Evolutionary conservation across 2,797 vertebrate species (phyloP).

Genomic region (Cirrhinus molitorella): DNA sequence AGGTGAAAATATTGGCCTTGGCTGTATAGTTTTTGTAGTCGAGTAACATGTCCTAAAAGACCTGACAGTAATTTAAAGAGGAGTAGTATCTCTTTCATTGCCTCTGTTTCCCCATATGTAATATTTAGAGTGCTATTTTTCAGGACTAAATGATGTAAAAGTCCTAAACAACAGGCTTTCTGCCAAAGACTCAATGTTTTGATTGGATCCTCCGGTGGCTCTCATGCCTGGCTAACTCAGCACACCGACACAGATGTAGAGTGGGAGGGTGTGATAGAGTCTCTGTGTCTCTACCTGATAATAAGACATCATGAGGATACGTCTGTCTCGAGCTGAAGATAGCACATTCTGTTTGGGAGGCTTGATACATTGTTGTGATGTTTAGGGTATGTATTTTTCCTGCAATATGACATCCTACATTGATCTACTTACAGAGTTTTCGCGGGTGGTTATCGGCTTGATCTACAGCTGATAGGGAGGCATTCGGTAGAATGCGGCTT

Average conservation of each 20-base stretch:
- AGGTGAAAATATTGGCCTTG: slow-evolving; percentile 35
- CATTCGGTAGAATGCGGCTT: neutral
- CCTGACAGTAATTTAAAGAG: neutral
- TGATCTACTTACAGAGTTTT: slow-evolving; percentile 38
- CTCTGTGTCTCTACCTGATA: slow-evolving; percentile 51
- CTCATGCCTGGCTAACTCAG: slow-evolving; percentile 49
- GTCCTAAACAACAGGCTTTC: slow-evolving; percentile 42
- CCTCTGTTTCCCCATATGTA: slow-evolving; percentile 2
- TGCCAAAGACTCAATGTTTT: slow-evolving; percentile 29
- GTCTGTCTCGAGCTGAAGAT: slow-evolving; percentile 50
- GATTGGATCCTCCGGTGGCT: slow-evolving; percentile 45
- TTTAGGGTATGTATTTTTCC: slow-evolving; percentile 42
- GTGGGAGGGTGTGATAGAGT: slow-evolving; percentile 61
- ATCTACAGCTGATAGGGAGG: neutral
- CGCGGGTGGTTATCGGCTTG: slow-evolving; percentile 12
- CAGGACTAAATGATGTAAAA: slow-evolving; percentile 33
- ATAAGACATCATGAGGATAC: slow-evolving; percentile 50
- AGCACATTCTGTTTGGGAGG: slow-evolving; percentile 54
- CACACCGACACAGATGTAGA: slow-evolving; percentile 62
- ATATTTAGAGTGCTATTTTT: slow-evolving; percentile 38
- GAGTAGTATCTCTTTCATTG: slow-evolving; percentile 14
- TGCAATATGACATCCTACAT: slow-evolving; percentile 17
- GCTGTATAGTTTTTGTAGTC: slow-evolving; percentile 12
- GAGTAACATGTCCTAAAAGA: slow-evolving; percentile 11
- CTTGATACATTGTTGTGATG: slow-evolving; percentile 34